Evolutionary conservation across 2,797 vertebrate species (phyloP).

Genomic region (Ctenopoma kingsleyae): DNA sequence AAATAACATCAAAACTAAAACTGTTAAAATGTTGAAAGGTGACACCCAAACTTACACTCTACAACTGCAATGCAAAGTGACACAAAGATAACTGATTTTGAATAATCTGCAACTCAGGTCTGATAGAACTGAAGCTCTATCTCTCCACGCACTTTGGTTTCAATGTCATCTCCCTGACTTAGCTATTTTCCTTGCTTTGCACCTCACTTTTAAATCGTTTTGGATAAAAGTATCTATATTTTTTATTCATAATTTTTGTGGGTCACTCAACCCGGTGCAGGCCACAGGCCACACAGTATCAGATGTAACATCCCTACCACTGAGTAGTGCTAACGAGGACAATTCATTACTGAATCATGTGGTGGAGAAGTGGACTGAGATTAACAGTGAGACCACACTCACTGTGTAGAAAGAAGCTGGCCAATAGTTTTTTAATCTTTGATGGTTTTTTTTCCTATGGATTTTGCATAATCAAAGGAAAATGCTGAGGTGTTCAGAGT

Average conservation of each 20-base stretch:
- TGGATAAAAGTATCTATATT: not conserved
- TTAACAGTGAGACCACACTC: not conserved
- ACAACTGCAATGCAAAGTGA: not conserved
- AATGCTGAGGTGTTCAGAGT: conserved; percentile 10
- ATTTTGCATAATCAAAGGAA: conserved; percentile 25
- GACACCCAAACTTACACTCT: not conserved
- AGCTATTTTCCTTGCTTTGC: too few species aligned
- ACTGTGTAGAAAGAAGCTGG: not conserved
- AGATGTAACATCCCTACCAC: conserved; percentile 1
- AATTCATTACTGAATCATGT: not conserved
- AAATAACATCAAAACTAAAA: conserved; percentile 6
- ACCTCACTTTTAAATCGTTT: too few species aligned
- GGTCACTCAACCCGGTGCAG: too few species aligned
- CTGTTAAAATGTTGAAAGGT: not conserved
- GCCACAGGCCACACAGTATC: not conserved
- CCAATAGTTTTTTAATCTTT: not conserved
- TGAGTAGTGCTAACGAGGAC: not conserved
- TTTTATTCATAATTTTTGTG: not conserved
- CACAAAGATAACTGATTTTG: too few species aligned
- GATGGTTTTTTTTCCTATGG: not conserved
- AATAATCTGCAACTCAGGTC: too few species aligned
- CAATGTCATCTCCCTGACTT: too few species aligned
- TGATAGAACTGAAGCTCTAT: too few species aligned
- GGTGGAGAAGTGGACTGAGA: not conserved
- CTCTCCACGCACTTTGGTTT: too few species aligned